Conservation (phyloP, 2,113 vertebrate species). For the Mesitornis unicolor region DNA sequence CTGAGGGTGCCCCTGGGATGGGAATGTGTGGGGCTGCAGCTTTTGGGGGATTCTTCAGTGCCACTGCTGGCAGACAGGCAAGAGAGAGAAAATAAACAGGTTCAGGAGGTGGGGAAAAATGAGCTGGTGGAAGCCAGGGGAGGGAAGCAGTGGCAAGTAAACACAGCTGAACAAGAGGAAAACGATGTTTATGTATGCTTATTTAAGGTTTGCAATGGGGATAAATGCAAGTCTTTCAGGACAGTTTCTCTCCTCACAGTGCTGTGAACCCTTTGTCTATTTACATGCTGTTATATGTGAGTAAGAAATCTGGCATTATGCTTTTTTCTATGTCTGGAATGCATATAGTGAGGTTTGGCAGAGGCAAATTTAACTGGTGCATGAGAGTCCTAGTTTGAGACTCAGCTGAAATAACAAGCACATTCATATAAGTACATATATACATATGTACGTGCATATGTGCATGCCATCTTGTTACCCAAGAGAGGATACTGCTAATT, state of each 20-base stretch:
- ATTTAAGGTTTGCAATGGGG: neutral
- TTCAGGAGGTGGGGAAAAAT: slow-evolving; percentile 11
- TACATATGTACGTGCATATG: neutral
- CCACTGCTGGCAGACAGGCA: neutral
- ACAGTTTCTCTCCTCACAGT: neutral
- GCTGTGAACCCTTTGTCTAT: neutral
- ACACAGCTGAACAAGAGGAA: slow-evolving; percentile 53
- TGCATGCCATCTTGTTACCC: neutral
- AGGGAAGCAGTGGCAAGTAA: slow-evolving; percentile 50
- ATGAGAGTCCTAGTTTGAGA: neutral
- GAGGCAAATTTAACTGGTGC: neutral
- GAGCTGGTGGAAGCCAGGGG: neutral
- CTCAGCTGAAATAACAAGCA: neutral
- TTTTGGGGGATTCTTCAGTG: neutral
- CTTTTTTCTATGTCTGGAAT: neutral
- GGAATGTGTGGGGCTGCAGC: neutral
- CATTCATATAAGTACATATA: accelerated
- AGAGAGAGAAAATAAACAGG: slow-evolving; percentile 44
- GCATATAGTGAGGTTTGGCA: neutral
- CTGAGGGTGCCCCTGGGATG: neutral
- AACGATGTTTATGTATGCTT: slow-evolving; percentile 35
- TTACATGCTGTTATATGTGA: neutral
- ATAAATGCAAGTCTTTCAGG: neutral
- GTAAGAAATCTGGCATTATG: neutral
- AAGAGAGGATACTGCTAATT: neutral